Percentiles rank a stretch among this genome's conserved stretches.
Conservation (phyloP, 2,113 vertebrate species). For the Rhinoderma darwinii region DNA sequence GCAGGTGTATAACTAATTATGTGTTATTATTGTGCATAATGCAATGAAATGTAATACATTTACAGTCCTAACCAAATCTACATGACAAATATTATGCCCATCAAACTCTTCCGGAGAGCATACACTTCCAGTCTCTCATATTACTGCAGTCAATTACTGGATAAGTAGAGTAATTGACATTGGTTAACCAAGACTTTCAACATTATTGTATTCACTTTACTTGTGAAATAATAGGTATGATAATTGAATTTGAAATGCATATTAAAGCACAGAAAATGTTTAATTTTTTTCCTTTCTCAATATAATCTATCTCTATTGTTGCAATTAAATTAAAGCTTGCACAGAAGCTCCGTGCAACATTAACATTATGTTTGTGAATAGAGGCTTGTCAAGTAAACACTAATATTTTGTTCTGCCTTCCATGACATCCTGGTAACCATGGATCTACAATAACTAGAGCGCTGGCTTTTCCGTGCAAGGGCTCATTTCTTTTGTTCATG, state of each 20-base stretch:
- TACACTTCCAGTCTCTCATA: conserved; percentile 55
- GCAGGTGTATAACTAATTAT: conserved; percentile 53
- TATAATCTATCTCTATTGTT: conserved; percentile 63
- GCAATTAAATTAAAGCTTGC: conserved; percentile 61
- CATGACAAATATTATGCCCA: conserved; percentile 55
- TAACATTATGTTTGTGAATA: conserved; percentile 60
- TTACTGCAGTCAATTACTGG: conserved; percentile 61
- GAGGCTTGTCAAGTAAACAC: conserved; percentile 18
- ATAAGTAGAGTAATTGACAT: conserved; percentile 57
- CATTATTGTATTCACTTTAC: conserved; percentile 63
- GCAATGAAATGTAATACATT: conserved; percentile 53
- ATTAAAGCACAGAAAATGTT: conserved; percentile 53
- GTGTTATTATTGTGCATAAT: conserved; percentile 61
- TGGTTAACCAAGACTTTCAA: conserved; percentile 60
- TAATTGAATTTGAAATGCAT: conserved; percentile 61
- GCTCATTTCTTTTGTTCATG: not conserved
- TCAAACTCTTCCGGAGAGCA: conserved; percentile 54
- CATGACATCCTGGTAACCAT: not conserved
- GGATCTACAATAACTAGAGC: not conserved
- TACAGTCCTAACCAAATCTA: conserved; percentile 59
- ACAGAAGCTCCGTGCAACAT: conserved; percentile 31
- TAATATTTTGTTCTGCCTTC: not conserved
- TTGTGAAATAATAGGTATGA: conserved; percentile 62
- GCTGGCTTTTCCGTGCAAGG: not conserved
- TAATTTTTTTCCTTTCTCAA: conserved; percentile 60